phyloP scores from a whole-genome alignment of 2,113 vertebrate genomes.

The Sialia sialis region DNA sequence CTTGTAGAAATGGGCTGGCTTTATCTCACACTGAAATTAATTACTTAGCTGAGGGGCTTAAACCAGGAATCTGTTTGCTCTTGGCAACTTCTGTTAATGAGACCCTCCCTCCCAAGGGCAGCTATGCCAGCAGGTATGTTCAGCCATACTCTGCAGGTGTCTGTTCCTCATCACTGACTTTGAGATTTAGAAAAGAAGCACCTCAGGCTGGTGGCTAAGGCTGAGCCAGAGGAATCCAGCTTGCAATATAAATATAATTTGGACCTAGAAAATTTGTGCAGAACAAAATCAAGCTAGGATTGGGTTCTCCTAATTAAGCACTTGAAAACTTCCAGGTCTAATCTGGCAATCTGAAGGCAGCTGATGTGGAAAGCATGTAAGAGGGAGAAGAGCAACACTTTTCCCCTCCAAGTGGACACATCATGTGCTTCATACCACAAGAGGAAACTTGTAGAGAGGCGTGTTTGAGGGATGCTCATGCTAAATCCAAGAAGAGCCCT shows the following conservation, averaged over 20 bases:
- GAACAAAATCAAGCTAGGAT: neutral
- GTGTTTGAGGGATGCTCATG: neutral
- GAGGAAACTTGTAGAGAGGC: neutral
- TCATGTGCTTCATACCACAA: neutral
- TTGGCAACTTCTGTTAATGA: neutral
- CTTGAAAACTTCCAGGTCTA: neutral
- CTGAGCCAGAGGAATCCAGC: neutral
- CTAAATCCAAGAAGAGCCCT: neutral
- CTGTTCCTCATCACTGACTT: neutral
- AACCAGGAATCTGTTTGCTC: neutral
- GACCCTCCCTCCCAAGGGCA: neutral
- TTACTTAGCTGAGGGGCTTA: neutral
- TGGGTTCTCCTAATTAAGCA: neutral
- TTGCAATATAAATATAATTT: neutral
- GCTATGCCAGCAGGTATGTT: neutral
- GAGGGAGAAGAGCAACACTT: neutral
- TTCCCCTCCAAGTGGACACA: neutral
- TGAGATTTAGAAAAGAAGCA: neutral
- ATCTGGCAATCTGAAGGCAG: neutral
- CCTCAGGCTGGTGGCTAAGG: neutral
- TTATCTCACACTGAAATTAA: neutral
- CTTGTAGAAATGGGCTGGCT: neutral
- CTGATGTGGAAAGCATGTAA: neutral
- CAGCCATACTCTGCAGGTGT: neutral
- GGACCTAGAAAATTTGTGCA: neutral